Percentiles rank a stretch among this genome's conserved stretches.
Conservation (phyloP, 2,797 vertebrate species). For the Tragelaphus eurycerus region DNA sequence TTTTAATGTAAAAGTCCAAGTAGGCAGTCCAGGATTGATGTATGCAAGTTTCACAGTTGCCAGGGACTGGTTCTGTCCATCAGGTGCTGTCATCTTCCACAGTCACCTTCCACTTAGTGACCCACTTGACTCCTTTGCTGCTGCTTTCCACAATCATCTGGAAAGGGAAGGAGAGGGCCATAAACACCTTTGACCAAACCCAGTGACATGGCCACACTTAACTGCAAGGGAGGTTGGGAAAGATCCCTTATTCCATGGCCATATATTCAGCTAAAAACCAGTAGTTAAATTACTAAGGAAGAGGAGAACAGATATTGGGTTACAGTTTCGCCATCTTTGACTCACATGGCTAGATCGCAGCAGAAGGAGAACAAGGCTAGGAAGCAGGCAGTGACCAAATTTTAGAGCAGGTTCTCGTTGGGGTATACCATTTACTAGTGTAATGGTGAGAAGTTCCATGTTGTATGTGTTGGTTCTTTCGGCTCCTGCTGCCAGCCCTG, state of each 20-base stretch:
- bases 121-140: background rate
- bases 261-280: background rate
- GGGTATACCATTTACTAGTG: background rate
- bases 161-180: background rate
- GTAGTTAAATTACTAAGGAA: background rate
- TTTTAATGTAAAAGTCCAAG: background rate
- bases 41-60: background rate
- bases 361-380: background rate
- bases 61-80: background rate
- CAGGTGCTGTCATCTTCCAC: background rate
- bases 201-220: background rate
- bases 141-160: background rate
- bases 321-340: background rate
- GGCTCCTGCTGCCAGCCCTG: background rate
- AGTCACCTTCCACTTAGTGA: background rate
- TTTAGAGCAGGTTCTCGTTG: background rate
- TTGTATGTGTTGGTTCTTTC: background rate
- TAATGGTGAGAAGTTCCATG: background rate
- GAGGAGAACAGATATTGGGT: background rate
- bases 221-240: background rate
- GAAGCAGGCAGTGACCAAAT: background rate
- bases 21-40: background rate
- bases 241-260: background rate
- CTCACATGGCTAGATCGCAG: background rate
- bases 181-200: background rate